A percentile compares a stretch with the other conserved stretches of the same genome.
These are phyloP conservation scores for Aramus guarauna DNA, from an alignment of 2,113 vertebrate species.

Conservation along the genomic window DNA sequence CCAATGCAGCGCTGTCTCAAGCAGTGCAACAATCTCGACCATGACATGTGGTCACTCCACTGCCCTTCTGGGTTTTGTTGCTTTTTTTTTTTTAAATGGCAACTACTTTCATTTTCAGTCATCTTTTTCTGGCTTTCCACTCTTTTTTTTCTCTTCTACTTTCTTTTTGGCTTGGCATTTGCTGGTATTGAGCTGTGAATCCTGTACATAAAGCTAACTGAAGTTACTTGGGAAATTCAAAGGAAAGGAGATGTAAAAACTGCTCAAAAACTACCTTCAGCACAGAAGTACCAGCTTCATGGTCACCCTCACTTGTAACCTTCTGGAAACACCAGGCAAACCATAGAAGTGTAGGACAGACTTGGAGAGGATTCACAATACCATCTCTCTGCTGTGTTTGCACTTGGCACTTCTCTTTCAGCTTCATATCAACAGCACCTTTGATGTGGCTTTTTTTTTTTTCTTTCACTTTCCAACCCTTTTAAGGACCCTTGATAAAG, in stretches of 20 bases:
- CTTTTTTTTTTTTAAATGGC: background rate
- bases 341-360: background rate
- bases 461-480: background rate
- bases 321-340: background rate
- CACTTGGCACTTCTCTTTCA: background rate
- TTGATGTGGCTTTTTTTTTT: background rate
- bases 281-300: background rate
- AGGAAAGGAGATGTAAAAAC: background rate
- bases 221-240: background rate
- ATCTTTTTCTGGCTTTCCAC: background rate
- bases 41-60: background rate
- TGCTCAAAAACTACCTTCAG: background rate
- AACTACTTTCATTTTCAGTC: background rate
- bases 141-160: background rate
- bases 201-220: background rate
- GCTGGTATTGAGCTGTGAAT: background rate
- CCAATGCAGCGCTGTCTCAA: background rate
- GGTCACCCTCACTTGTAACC: background rate
- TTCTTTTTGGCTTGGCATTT: constrained; percentile 2
- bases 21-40: background rate
- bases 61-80: background rate
- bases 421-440: background rate
- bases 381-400: background rate
- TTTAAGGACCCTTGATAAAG: background rate
- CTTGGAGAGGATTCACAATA: background rate